Conservation (phyloP, 2,797 vertebrate genomes). For the Sternarchorhynchus goeldii region DNA sequence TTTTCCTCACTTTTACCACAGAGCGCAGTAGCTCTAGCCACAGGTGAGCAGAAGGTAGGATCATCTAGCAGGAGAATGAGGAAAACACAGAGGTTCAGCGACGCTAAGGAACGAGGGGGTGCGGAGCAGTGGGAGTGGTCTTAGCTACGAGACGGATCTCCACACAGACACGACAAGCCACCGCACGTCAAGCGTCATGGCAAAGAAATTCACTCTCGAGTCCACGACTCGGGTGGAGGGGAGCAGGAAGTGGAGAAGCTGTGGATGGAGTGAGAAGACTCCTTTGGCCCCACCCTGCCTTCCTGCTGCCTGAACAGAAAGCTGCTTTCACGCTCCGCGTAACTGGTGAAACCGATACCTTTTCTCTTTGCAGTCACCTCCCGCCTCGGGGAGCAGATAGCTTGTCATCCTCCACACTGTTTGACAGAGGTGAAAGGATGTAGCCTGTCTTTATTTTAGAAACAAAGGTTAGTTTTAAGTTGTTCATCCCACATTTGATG, state of each 20-base stretch:
- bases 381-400: constrained; percentile 42
- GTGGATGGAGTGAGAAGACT: constrained; percentile 47
- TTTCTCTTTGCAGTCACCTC: constrained; percentile 29
- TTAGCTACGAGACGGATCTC: constrained; percentile 56
- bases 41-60: constrained; percentile 53
- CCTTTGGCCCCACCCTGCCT: constrained; percentile 30
- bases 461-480: constrained; percentile 4
- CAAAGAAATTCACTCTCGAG: constrained; percentile 46
- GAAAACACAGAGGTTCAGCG: constrained; percentile 9
- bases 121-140: constrained; percentile 7
- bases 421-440: constrained; percentile 43
- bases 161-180: constrained; percentile 57
- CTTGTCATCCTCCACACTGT: constrained; percentile 46
- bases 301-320: constrained; percentile 55
- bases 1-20: constrained; percentile 65
- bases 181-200: constrained; percentile 59
- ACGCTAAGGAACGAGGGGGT: constrained; percentile 40
- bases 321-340: constrained; percentile 63
- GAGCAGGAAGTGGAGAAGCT: constrained; percentile 32
- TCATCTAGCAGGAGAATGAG: constrained; percentile 40
- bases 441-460: constrained; percentile 20
- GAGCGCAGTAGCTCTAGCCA: constrained; percentile 59
- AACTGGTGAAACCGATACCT: constrained; percentile 61
- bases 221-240: constrained; percentile 44
- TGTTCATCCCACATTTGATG: background rate